These are phyloP conservation scores for Rugalucina vietnamica DNA, from an alignment of 2,888 invertebrate genomes.

Conservation along the genomic window DNA sequence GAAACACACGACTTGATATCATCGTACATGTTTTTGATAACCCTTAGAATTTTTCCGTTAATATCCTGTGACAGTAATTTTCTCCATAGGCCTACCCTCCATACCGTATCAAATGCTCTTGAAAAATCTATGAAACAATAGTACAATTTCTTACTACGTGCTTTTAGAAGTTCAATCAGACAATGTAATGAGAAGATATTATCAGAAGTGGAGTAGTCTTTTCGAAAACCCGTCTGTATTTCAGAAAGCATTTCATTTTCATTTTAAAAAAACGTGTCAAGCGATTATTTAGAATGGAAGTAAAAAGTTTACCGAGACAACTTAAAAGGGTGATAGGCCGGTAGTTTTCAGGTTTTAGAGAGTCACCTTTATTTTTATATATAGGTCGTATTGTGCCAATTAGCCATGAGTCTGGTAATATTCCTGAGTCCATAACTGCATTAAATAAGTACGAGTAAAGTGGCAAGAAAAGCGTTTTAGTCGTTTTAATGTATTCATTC, in stretches of 20 bases:
- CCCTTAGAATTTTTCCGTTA: slow-evolving; percentile 34
- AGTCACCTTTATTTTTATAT: slow-evolving; percentile 18
- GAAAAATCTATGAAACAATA: slow-evolving; percentile 13
- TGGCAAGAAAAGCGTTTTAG: too few relatives aligned
- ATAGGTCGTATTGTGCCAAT: slow-evolving; percentile 27
- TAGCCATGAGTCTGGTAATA: slow-evolving; percentile 5
- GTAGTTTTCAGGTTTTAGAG: slow-evolving; percentile 26
- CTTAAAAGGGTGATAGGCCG: slow-evolving; percentile 26
- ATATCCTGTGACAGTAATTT: slow-evolving; percentile 17
- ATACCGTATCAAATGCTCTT: slow-evolving; percentile 33
- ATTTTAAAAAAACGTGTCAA: slow-evolving; percentile 27
- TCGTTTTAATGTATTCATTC: too few relatives aligned
- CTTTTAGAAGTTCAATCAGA: neutral
- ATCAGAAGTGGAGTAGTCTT: slow-evolving; percentile 29
- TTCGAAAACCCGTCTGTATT: slow-evolving; percentile 27
- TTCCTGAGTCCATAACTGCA: slow-evolving; percentile 12
- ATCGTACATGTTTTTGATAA: slow-evolving; percentile 39
- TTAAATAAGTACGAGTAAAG: slow-evolving; percentile 10
- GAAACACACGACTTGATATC: slow-evolving; percentile 34
- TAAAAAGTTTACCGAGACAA: slow-evolving; percentile 30
- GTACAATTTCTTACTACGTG: neutral
- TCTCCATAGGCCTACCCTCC: slow-evolving; percentile 32
- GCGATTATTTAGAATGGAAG: slow-evolving; percentile 26
- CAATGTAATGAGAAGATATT: slow-evolving; percentile 33
- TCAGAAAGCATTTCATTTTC: slow-evolving; percentile 6